phyloP scores from a whole-genome alignment of 23 tunicate species.

The Phallusia fumigata region DNA sequence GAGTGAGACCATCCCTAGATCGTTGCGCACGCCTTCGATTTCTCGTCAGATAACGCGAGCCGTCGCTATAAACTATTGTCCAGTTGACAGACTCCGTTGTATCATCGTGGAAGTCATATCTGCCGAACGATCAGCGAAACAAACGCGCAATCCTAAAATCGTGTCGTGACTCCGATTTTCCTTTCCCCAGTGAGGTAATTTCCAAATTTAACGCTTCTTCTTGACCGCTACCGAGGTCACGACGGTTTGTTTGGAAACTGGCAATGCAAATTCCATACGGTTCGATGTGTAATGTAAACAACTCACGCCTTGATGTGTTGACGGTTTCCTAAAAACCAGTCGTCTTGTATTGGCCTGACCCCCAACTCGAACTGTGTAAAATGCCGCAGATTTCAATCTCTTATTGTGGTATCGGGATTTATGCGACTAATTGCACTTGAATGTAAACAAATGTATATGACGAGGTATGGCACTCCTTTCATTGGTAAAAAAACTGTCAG shows the following conservation, averaged over 20 bases:
- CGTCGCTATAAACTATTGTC: constrained; percentile 1
- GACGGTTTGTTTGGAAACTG: not conserved
- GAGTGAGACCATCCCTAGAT: not conserved
- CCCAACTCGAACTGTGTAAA: too few relatives aligned
- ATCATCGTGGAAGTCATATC: not conserved
- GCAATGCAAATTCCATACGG: not conserved
- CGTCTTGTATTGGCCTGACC: too few relatives aligned
- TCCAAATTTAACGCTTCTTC: not conserved
- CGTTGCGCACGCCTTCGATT: not conserved
- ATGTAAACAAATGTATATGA: too few relatives aligned
- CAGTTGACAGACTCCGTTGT: not conserved
- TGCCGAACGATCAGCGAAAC: not conserved
- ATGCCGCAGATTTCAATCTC: too few relatives aligned
- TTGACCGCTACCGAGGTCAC: not conserved
- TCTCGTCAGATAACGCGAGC: not conserved
- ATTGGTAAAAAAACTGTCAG: too few relatives aligned
- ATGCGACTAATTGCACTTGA: too few relatives aligned
- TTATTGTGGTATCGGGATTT: too few relatives aligned
- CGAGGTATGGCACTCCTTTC: too few relatives aligned
- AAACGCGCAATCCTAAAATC: not conserved
- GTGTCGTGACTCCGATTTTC: not conserved
- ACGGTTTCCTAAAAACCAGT: too few relatives aligned
- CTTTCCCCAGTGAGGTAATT: not conserved
- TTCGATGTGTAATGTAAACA: constrained; percentile 3
- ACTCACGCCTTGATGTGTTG: not conserved